These are phyloP conservation scores for Regulus satrapa DNA, from an alignment of 2,113 vertebrate genomes.

Conservation along the genomic window DNA sequence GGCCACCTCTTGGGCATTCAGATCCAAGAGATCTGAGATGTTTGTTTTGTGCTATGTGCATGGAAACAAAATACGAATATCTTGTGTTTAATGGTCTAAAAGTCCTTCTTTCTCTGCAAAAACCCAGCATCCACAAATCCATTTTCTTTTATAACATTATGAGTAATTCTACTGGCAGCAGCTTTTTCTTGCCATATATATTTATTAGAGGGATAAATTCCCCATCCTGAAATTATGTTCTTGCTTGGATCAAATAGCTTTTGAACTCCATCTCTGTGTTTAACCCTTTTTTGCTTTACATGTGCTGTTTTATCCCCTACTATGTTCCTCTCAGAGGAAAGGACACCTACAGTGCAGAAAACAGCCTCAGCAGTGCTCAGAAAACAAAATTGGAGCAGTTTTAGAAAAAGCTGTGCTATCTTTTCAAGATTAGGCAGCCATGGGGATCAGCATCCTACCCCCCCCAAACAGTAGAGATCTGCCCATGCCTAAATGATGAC, in stretches of 20 bases:
- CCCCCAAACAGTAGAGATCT: not conserved
- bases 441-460: fast-evolving
- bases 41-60: not conserved
- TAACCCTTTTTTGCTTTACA: not conserved
- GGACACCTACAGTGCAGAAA: not conserved
- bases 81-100: constrained; percentile 14
- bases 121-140: not conserved
- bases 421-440: not conserved
- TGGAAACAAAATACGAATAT: constrained; percentile 12
- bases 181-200: constrained; percentile 34
- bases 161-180: constrained; percentile 48
- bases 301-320: not conserved
- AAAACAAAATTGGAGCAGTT: not conserved
- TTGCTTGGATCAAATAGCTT: not conserved
- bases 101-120: not conserved
- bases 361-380: not conserved
- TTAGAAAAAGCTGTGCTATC: not conserved
- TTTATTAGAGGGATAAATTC: constrained; percentile 50
- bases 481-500: fast-evolving
- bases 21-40: not conserved
- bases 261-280: not conserved
- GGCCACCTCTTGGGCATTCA: not conserved
- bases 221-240: constrained; percentile 12
- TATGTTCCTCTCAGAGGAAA: not conserved
- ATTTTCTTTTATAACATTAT: constrained; percentile 57